phyloP scores from a whole-genome alignment of 2,888 invertebrate species.

The Sphinx pinastri region DNA sequence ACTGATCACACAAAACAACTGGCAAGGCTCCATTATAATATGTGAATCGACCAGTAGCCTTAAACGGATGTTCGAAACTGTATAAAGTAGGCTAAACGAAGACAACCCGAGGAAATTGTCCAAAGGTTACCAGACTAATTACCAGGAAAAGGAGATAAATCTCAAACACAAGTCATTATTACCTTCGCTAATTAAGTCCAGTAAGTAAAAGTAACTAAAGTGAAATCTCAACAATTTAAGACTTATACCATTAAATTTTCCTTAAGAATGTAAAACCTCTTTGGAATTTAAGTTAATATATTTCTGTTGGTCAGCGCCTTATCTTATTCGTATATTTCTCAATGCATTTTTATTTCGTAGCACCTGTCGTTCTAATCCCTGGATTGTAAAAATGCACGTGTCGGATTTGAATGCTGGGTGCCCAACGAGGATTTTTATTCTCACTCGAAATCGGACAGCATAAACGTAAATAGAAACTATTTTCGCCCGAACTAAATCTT shows the following conservation, averaged over 20 bases:
- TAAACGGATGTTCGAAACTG: too few species aligned
- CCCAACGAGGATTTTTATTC: constrained; percentile 44
- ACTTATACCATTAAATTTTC: constrained; percentile 27
- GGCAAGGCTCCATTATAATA: too few species aligned
- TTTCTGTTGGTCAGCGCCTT: constrained; percentile 43
- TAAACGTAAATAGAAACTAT: constrained; percentile 3
- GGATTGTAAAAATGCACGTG: constrained; percentile 58
- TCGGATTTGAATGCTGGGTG: constrained; percentile 46
- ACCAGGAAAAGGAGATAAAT: neutral
- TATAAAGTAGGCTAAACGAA: too few species aligned
- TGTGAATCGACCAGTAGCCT: too few species aligned
- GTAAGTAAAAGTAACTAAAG: neutral
- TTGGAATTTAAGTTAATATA: constrained; percentile 32
- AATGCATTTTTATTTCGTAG: constrained; percentile 49
- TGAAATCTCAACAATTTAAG: neutral
- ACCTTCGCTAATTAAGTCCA: neutral
- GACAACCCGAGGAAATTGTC: neutral
- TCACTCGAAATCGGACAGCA: neutral
- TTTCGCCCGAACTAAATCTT: neutral
- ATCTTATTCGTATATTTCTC: constrained; percentile 42
- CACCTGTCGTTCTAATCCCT: constrained; percentile 52
- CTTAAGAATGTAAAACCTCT: neutral
- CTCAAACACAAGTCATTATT: neutral
- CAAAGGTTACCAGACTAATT: neutral
- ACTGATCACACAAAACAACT: too few species aligned